Percentiles rank a stretch among this genome's conserved stretches.
Conservation (phyloP, 2,113 vertebrate genomes). For the Scatophagus argus region DNA sequence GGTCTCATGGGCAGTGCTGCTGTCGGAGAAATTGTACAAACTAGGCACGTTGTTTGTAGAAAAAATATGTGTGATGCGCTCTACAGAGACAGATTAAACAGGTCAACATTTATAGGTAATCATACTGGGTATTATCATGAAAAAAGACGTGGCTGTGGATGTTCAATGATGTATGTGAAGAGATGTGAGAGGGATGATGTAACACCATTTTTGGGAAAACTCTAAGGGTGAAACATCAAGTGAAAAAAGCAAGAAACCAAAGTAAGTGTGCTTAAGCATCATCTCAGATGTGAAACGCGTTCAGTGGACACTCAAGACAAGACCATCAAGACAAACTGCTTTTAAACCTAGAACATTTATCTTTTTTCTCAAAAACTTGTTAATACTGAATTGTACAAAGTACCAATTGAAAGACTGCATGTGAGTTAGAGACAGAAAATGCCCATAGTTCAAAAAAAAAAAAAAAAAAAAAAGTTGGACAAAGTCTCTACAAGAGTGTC, state of each 20-base stretch:
- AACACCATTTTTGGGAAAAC: background rate
- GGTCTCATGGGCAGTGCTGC: conserved; percentile 74
- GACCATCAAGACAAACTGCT: conserved; percentile 51
- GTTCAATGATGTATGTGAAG: background rate
- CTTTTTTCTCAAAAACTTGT: conserved; percentile 46
- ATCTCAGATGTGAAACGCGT: background rate
- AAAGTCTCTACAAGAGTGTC: conserved; percentile 35
- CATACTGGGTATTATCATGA: background rate
- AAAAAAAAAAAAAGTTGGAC: conserved; percentile 49
- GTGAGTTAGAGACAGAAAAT: conserved; percentile 59
- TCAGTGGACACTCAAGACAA: conserved; percentile 42
- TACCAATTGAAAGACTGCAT: conserved; percentile 57
- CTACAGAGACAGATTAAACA: conserved; percentile 36
- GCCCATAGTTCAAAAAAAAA: conserved; percentile 51
- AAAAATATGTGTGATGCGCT: conserved; percentile 50
- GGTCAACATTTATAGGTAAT: conserved; percentile 23
- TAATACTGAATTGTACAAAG: conserved; percentile 69
- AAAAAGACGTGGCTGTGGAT: background rate
- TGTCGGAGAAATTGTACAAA: conserved; percentile 73
- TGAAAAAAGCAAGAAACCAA: conserved; percentile 7
- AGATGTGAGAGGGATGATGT: background rate
- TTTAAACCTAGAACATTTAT: conserved; percentile 64
- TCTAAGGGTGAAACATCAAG: background rate
- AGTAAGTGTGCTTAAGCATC: background rate
- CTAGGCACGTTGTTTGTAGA: conserved; percentile 77